Conservation (phyloP, 2,113 vertebrate species). For the Mohoua ochrocephala region DNA sequence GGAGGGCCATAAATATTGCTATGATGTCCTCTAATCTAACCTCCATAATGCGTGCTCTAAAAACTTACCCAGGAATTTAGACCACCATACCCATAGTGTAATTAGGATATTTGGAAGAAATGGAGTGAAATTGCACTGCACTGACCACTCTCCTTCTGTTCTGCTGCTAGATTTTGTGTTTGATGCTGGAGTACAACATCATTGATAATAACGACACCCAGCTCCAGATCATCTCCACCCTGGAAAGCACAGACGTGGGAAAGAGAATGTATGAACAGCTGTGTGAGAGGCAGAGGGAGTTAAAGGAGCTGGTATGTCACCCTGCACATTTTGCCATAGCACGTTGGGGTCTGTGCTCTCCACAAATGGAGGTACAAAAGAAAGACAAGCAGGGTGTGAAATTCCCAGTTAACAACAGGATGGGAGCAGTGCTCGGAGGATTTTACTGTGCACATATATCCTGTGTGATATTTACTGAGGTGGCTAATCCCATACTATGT, state of each 20-base stretch:
- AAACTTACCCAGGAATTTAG: not conserved
- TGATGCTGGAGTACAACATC: constrained; percentile 99
- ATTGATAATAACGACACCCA: constrained; percentile 98
- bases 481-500: constrained; percentile 22
- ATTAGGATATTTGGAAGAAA: not conserved
- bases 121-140: not conserved
- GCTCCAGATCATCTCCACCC: constrained; percentile 98
- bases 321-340: constrained; percentile 18
- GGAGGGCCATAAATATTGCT: not conserved
- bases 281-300: constrained; percentile 93
- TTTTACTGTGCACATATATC: not conserved
- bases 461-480: not conserved
- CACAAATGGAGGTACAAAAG: constrained; percentile 60
- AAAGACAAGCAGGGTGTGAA: constrained; percentile 39
- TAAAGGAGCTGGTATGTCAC: constrained; percentile 93
- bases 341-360: not conserved
- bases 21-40: not conserved
- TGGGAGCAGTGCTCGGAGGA: constrained; percentile 7
- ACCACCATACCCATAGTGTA: not conserved
- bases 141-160: not conserved
- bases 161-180: constrained; percentile 85
- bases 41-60: not conserved
- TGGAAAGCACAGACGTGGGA: constrained; percentile 95
- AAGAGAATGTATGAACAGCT: constrained; percentile 98
- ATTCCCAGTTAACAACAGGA: constrained; percentile 30